phyloP scores from a whole-genome alignment of 2,113 vertebrate species.

The Tricholaema leucomelas region DNA sequence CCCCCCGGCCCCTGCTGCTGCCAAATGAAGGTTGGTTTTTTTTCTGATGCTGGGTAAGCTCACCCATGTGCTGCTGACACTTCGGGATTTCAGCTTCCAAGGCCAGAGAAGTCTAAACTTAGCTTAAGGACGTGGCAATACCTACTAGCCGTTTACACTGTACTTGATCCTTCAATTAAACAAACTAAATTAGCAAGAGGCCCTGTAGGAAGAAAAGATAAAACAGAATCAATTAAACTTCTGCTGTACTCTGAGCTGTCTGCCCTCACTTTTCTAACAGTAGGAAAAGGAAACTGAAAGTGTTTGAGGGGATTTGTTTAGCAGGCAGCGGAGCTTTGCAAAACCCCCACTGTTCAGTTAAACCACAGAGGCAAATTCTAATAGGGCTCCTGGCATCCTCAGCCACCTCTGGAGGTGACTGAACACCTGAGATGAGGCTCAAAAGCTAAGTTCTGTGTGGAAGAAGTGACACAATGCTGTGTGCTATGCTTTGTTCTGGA shows the following conservation, averaged over 20 bases:
- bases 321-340: neutral
- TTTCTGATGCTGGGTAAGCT: neutral
- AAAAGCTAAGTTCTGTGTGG: neutral
- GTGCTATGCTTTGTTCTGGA: neutral
- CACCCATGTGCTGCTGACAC: too few relatives aligned
- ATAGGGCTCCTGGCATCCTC: neutral
- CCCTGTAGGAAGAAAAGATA: neutral
- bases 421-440: rapidly evolving
- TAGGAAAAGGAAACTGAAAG: neutral
- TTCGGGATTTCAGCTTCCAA: neutral
- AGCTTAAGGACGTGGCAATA: neutral
- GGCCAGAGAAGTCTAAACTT: neutral
- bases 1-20: neutral
- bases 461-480: rapidly evolving
- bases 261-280: neutral
- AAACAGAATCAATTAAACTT: neutral
- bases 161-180: neutral
- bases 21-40: neutral
- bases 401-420: neutral
- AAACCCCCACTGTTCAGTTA: neutral
- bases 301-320: neutral
- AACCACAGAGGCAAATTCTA: neutral
- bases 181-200: neutral
- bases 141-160: neutral
- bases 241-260: neutral